Base-by-base conservation (phyloP, 2,888 invertebrate genomes). In the Morpho achilles region DNA sequence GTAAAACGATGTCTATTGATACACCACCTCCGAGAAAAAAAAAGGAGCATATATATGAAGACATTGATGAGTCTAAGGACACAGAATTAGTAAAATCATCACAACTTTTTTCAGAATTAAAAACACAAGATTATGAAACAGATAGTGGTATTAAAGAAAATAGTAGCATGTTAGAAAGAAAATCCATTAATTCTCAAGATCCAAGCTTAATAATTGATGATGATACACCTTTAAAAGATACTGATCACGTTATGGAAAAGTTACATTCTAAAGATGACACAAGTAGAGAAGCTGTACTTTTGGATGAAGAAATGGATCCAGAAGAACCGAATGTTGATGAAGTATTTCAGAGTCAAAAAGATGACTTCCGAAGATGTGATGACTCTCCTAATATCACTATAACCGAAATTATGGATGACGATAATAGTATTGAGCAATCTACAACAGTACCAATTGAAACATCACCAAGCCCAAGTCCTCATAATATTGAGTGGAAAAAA, bases 21-120 rank as follows among this genome's bases (percentile, higher is more conserved):
- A 83, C 86, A n/a, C 84, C 89, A 51, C 79, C 84, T 3, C 83
- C 87, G 6, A 84, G 91, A 59, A 86, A 91, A 70, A 91, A 90
- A 64, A 92, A 92, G 67, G 93, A 93, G 63, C 93, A 93, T 71
- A 92, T 93, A 60, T 93, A 93, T 65, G 93, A 93, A 80, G 93
- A 93, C 62, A 93, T 93, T 65, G 92, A 91, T 62, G 85, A 87
- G 66, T 77, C 81, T 8, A 82, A 82, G 72, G 75, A 75, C 53
- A 70, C 75, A 45, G 77, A 87, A 64, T 60, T 61, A 2, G 86
- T 85, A 61, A 92, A 91, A 69, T 80, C 78, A 56, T 76, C 91
- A n/a, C 87, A 92, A 61, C 92, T 91, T 69, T 86, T 89, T 7
- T 77, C 86, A 46, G 83, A 88, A 8, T 74, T 82, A 59, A 82